phyloP scores from a whole-genome alignment of 2,113 vertebrate genomes.

The Sinosuthora webbiana region DNA sequence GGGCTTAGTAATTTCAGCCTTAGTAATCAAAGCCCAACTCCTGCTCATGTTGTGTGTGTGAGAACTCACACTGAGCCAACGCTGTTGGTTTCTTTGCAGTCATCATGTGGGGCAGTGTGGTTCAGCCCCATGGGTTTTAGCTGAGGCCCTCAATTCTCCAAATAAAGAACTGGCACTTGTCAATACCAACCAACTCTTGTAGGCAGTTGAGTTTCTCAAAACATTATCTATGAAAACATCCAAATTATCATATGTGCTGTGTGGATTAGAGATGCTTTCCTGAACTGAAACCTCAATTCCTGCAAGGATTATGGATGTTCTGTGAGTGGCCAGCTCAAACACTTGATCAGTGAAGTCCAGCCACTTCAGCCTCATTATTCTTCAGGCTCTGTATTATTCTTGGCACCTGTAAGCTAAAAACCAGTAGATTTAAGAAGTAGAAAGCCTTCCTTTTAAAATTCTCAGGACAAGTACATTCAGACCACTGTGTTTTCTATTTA shows the following conservation, averaged over 20 bases:
- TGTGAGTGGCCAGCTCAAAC: not conserved
- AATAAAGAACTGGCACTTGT: not conserved
- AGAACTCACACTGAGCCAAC: not conserved
- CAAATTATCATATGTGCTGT: not conserved
- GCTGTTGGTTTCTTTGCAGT: not conserved
- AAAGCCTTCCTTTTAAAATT: constrained; percentile 29
- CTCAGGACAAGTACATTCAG: constrained; percentile 54
- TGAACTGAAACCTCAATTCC: not conserved
- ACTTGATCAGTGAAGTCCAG: constrained; percentile 26
- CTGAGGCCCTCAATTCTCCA: not conserved
- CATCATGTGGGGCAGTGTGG: accelerated
- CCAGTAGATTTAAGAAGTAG: constrained; percentile 2
- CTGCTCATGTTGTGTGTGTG: not conserved
- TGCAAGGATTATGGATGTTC: not conserved
- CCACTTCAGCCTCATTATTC: not conserved
- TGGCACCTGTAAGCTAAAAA: not conserved
- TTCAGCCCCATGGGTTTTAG: not conserved
- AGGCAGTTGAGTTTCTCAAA: not conserved
- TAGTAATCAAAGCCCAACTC: not conserved
- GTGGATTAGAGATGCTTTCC: not conserved
- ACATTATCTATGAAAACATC: not conserved
- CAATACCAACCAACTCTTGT: not conserved
- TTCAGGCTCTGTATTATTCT: not conserved
- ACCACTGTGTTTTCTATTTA: constrained; percentile 25
- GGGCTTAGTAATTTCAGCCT: not conserved